Evolutionary conservation across 2,797 vertebrate species (phyloP).

Genomic region (Anguilla marmorata): DNA sequence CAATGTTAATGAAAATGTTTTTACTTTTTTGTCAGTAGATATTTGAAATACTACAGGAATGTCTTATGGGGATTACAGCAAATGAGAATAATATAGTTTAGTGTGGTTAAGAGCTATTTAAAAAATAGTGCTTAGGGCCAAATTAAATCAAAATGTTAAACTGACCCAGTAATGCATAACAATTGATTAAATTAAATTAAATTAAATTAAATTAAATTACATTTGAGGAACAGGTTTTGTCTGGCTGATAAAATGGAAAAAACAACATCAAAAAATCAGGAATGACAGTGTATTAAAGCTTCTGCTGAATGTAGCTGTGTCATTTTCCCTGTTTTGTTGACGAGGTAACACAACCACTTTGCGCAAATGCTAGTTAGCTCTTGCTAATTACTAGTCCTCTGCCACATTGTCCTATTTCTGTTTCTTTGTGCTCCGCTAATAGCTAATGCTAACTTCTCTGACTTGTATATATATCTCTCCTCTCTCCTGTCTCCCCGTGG

Average conservation of each 20-base stretch:
- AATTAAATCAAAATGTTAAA: neutral
- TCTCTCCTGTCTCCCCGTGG: slow-evolving; percentile 32
- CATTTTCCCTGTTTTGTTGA: neutral
- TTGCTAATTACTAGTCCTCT: too few species aligned
- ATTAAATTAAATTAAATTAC: neutral
- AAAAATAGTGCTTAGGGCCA: neutral
- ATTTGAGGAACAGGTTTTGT: neutral
- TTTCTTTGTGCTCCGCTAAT: neutral
- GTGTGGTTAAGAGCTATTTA: too few species aligned
- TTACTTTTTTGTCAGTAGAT: too few species aligned
- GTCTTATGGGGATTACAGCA: too few species aligned
- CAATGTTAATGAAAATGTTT: neutral
- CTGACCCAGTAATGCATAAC: neutral
- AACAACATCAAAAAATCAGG: neutral
- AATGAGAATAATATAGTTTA: too few species aligned
- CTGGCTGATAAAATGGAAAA: neutral
- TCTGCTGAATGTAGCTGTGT: neutral
- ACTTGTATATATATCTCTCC: slow-evolving; percentile 27
- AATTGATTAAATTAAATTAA: neutral
- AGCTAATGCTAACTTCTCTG: slow-evolving; percentile 19
- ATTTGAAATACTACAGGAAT: too few species aligned
- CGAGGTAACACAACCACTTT: too few species aligned
- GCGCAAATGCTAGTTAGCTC: too few species aligned
- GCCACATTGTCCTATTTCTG: neutral
- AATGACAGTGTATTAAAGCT: neutral